These are phyloP conservation scores for Lanistes nyassanus DNA, from an alignment of 1,140 invertebrate species.

Conservation along the genomic window DNA sequence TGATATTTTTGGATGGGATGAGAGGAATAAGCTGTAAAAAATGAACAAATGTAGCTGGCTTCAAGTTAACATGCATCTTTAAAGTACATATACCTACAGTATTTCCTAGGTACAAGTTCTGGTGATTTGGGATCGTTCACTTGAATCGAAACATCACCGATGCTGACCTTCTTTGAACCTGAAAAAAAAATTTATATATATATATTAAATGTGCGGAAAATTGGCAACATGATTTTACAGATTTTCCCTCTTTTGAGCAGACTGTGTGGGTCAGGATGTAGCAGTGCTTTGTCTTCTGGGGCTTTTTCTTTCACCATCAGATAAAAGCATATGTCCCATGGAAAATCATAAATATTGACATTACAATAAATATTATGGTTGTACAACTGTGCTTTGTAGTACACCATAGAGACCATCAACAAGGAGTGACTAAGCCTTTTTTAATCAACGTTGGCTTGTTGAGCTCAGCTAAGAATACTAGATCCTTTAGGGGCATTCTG, in stretches of 20 bases:
- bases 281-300: neutral
- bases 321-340: neutral
- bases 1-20: too few species aligned
- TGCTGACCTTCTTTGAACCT: constrained; percentile 44
- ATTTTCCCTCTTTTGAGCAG: neutral
- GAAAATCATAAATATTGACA: neutral
- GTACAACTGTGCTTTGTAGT: too few species aligned
- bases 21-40: too few species aligned
- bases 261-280: neutral
- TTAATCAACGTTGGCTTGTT: too few species aligned
- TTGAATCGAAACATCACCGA: constrained; percentile 53
- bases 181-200: constrained; percentile 23
- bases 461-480: too few species aligned
- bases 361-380: too few species aligned
- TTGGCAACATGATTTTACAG: too few species aligned
- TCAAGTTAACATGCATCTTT: too few species aligned
- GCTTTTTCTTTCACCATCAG: neutral
- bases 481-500: too few species aligned
- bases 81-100: constrained; percentile 75
- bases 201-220: neutral
- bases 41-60: too few species aligned
- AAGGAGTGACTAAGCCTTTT: too few species aligned
- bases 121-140: constrained; percentile 61
- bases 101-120: constrained; percentile 85
- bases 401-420: too few species aligned